Evolutionary conservation across 1,140 invertebrate genomes (phyloP).

Genomic region (Euura lappo): DNA sequence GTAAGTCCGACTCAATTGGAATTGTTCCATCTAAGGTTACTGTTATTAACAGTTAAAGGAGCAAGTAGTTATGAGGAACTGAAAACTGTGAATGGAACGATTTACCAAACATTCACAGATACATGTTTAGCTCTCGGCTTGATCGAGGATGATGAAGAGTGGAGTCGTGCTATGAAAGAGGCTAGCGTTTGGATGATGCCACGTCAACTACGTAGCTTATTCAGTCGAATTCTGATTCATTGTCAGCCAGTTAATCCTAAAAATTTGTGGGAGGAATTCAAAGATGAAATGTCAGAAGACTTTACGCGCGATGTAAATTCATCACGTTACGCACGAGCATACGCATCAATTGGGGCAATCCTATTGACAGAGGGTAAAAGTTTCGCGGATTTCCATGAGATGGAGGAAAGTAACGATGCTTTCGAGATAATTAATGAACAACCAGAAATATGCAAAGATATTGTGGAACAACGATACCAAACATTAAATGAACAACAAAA

Average conservation of each 20-base stretch:
- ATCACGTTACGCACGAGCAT: background rate
- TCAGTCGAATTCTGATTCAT: too few relatives aligned
- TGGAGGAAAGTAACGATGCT: background rate
- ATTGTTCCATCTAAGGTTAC: slow-evolving; percentile 46
- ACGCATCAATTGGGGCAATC: too few relatives aligned
- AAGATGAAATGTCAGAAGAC: too few relatives aligned
- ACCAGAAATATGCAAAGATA: background rate
- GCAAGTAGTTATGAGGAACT: slow-evolving; percentile 46
- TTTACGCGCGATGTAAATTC: slow-evolving; percentile 23
- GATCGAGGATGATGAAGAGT: too few relatives aligned
- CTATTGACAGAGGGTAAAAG: background rate
- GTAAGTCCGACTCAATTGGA: slow-evolving; percentile 36
- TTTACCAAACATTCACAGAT: slow-evolving; percentile 37
- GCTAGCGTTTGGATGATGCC: slow-evolving; percentile 21
- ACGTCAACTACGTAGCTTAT: slow-evolving; percentile 15
- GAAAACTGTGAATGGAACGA: slow-evolving; percentile 39
- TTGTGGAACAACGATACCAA: too few relatives aligned
- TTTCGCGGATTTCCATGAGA: too few relatives aligned
- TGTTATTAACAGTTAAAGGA: too few relatives aligned
- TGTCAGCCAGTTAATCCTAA: too few relatives aligned
- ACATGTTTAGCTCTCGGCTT: too few relatives aligned
- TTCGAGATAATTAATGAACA: background rate
- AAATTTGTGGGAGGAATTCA: too few relatives aligned
- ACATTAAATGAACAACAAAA: slow-evolving; percentile 20
- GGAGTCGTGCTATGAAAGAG: slow-evolving; percentile 19